Percentiles rank a stretch among this genome's conserved stretches.
These are phyloP conservation scores for Agrochola lychnidis DNA, from an alignment of 2,888 invertebrate genomes.

Conservation along the genomic window DNA sequence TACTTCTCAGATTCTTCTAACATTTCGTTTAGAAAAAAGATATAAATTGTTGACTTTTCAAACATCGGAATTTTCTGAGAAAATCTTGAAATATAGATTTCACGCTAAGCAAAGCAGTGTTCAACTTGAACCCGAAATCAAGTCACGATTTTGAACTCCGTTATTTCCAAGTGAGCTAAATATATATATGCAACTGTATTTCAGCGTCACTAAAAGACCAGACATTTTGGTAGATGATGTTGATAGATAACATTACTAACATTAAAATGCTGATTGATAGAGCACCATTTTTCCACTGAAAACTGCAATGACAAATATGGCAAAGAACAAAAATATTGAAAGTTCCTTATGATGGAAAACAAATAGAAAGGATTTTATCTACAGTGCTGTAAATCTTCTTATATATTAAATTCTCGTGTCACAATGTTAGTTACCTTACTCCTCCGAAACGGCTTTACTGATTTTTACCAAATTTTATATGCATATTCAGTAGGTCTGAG, in stretches of 20 bases:
- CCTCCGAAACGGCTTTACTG: too few relatives aligned
- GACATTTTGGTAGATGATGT: neutral
- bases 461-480: too few relatives aligned
- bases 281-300: neutral
- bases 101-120: neutral
- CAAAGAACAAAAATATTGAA: too few relatives aligned
- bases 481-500: too few relatives aligned
- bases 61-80: neutral
- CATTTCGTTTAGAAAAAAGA: neutral
- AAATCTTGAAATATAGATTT: conserved; percentile 23
- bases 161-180: conserved; percentile 18
- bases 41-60: neutral
- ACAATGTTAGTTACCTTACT: too few relatives aligned
- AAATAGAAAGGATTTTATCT: too few relatives aligned
- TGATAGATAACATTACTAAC: neutral
- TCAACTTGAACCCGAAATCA: conserved; percentile 20
- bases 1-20: neutral
- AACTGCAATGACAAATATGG: neutral
- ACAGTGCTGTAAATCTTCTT: too few relatives aligned
- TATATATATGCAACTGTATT: conserved; percentile 11
- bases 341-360: neutral
- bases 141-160: conserved; percentile 28
- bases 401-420: too few relatives aligned
- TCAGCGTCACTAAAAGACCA: neutral
- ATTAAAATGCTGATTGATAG: neutral